Evolutionary conservation across 2,113 vertebrate genomes (phyloP).

Genomic region (Emydura subglobosa): DNA sequence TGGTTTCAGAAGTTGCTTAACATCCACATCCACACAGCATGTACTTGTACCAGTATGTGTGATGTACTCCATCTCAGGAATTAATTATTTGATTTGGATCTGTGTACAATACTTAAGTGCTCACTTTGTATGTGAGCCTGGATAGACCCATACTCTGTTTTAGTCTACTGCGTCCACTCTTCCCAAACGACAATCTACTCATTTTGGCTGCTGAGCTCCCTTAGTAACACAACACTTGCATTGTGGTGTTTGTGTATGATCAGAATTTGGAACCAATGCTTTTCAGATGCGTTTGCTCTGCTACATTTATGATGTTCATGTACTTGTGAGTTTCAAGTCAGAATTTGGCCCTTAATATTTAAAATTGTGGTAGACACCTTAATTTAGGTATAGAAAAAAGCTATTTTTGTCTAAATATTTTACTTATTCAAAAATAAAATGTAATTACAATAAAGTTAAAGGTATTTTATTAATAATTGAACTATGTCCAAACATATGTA

Average conservation of each 20-base stretch:
- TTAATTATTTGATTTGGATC: neutral
- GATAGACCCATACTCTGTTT: rapidly evolving
- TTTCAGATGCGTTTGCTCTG: neutral
- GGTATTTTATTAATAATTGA: neutral
- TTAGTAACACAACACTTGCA: neutral
- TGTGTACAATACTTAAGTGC: neutral
- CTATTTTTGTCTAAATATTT: neutral
- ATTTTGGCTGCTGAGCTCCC: neutral
- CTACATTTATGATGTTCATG: neutral
- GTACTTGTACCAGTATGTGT: neutral
- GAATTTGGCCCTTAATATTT: neutral
- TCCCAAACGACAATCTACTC: neutral
- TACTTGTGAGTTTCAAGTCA: neutral
- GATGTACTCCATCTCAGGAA: neutral
- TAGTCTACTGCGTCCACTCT: rapidly evolving
- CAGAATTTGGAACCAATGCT: neutral
- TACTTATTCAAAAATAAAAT: neutral
- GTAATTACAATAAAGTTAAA: neutral
- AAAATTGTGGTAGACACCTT: neutral
- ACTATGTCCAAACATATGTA: neutral
- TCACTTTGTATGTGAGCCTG: neutral
- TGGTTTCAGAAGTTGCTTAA: neutral
- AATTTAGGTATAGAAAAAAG: neutral
- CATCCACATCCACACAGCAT: rapidly evolving
- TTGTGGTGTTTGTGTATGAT: neutral